Base-by-base conservation (phyloP, 92 coral and sea anemone genomes). In the Nematostella vectensis region DNA sequence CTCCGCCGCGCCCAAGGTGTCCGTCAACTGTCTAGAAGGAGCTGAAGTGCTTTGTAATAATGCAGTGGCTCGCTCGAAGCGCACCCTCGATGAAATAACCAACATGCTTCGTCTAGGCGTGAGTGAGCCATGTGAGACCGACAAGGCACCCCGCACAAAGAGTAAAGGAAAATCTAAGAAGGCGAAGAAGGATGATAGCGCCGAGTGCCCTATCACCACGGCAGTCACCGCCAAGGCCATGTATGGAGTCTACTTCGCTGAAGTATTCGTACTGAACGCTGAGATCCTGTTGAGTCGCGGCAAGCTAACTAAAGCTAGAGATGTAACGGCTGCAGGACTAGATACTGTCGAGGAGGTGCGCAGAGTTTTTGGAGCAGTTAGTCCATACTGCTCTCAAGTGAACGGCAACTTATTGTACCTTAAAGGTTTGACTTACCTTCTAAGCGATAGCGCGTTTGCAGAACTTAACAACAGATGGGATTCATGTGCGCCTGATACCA, bases 41-140 rank as follows among this genome's bases (percentile, higher is more conserved):
- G 62, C 67, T 12, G 69, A 80, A n/a, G 55, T 43, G n/a, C 74
- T 85, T 12, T 81, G 83, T 27, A 49, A 54, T 23, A 54, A 59
- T 58, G 74, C 80, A 21, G 56, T 58, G 12, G 45, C 43, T 11
- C 66, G 68, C 21, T 58, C 61, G 42, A 42, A 26, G 27, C 40
- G 25, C 29, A 31, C 71, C 52, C 75, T 85, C 31, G 70, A 63
- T 21, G 74, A 57, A 58, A 65, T 80, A 47, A 12, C 71, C 9
- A 22, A 25, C 29, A 49, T 56, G 25, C 29, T 78, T 20, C 57
- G 27, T 22, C 80, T 65, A 16, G 85, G 78, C 11, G 33, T 11
- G 16, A 2, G 24, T 11, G 9, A 21, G 29, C 4, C 9, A 9
- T 11, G 9, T 11, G 23, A 45, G 18, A 17, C 4, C 11, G 21